Conservation (phyloP, 2,888 invertebrate species). For the Zonitis immaculata region DNA sequence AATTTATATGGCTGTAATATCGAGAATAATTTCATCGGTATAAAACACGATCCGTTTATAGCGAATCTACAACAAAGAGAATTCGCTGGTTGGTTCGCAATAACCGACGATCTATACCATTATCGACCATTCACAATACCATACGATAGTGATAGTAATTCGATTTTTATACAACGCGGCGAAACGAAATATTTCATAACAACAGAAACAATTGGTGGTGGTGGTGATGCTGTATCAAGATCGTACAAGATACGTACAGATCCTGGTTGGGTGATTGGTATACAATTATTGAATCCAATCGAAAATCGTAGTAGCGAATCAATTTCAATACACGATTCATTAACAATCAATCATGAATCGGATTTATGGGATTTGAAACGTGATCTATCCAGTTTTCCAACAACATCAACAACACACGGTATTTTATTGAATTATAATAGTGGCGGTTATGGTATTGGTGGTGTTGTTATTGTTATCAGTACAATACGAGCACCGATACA, state of each 20-base stretch:
- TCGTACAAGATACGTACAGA: slow-evolving; percentile 64
- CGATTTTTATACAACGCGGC: slow-evolving; percentile 45
- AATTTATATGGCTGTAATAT: slow-evolving; percentile 72
- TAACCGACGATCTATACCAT: slow-evolving; percentile 65
- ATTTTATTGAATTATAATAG: slow-evolving; percentile 76
- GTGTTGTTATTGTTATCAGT: slow-evolving; percentile 73
- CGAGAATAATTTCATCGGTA: slow-evolving; percentile 84
- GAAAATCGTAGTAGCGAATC: slow-evolving; percentile 83
- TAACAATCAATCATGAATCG: slow-evolving; percentile 60
- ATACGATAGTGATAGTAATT: slow-evolving; percentile 50
- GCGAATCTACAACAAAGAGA: slow-evolving; percentile 81
- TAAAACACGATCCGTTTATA: slow-evolving; percentile 87
- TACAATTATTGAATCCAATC: slow-evolving; percentile 87
- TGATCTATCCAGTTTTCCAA: slow-evolving; percentile 86
- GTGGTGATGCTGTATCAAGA: slow-evolving; percentile 51
- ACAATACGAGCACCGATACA: slow-evolving; percentile 69
- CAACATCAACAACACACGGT: slow-evolving; percentile 78
- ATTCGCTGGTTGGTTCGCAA: slow-evolving; percentile 86
- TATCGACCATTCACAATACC: slow-evolving; percentile 74
- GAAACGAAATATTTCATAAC: slow-evolving; percentile 79
- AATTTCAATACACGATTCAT: slow-evolving; percentile 73
- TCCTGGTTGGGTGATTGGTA: slow-evolving; percentile 80
- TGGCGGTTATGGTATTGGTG: slow-evolving; percentile 73
- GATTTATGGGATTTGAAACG: slow-evolving; percentile 73
- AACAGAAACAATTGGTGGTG: slow-evolving; percentile 58